A percentile compares a stretch with the other conserved stretches of the same genome.
phyloP scores from a whole-genome alignment of 2,113 vertebrate genomes.

The Anolis sagrei region DNA sequence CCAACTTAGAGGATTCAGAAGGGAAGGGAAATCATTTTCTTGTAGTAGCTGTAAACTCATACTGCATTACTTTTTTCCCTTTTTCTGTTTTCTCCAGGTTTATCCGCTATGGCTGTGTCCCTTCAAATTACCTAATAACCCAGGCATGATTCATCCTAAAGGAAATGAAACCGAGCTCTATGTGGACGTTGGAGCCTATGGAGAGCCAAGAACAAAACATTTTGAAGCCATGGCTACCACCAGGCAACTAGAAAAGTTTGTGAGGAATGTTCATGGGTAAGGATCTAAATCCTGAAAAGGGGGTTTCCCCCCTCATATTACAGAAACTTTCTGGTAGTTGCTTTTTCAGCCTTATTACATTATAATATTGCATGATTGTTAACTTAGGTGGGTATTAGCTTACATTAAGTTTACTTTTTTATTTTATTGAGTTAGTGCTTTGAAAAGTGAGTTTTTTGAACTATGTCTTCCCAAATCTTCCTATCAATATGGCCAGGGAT shows the following conservation, averaged over 20 bases:
- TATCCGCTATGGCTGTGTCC: constrained; percentile 98
- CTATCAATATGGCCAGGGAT: too few relatives aligned
- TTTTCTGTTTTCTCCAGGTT: constrained; percentile 78
- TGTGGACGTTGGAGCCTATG: constrained; percentile 95
- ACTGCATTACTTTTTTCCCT: neutral
- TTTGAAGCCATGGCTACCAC: constrained; percentile 92
- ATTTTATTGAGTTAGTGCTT: neutral
- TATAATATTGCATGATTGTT: neutral
- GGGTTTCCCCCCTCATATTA: neutral
- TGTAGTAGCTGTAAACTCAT: neutral
- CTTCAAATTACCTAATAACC: constrained; percentile 88
- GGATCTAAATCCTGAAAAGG: constrained; percentile 44
- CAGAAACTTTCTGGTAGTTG: neutral
- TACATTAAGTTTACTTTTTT: neutral
- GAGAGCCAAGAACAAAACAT: constrained; percentile 91
- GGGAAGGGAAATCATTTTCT: neutral
- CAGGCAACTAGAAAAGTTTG: constrained; percentile 94
- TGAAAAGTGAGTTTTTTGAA: too few relatives aligned
- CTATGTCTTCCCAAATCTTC: too few relatives aligned
- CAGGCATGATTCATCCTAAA: constrained; percentile 96
- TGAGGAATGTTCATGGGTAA: constrained; percentile 93
- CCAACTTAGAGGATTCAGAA: neutral
- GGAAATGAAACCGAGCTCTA: constrained; percentile 90
- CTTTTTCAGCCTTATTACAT: neutral
- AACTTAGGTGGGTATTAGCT: neutral